Evolutionary conservation across 1,140 invertebrate genomes (phyloP), one percentile per base, ranked within the genome.

Genomic region (Zaprionus ghesquierei): DNA sequence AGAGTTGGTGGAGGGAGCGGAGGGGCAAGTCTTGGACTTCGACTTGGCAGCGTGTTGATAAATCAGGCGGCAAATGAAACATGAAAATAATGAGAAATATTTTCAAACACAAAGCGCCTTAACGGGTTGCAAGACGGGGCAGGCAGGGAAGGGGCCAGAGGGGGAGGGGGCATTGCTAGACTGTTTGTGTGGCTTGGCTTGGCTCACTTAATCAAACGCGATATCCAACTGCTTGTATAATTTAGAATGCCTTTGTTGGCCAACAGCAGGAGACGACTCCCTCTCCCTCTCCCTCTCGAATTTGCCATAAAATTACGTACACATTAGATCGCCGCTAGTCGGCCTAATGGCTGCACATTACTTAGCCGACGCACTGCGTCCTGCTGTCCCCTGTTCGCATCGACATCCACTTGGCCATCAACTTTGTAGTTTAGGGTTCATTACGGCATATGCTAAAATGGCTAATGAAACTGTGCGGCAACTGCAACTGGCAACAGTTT

Each of bases 21-120:
- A 20, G n/a, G 3, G 15, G 6, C 5, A 18, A 41, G 35, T 3
- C 25, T 41, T 41, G 35, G 35, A 41, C n/a, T 41, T 41, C 35
- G 35, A 15, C 35, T 41, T 41, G 35, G 35, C 49, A 33, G 38
- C 55, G 46, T 68, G 53, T 72, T 77, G 84, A 89, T 89, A 89
- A 89, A 87, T 87, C 82, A 79, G 46, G 54, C 79, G 70, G 73
- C 75, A 82, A 87, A 87, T 87, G 72, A 87, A 87, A 87, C 82
- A 87, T 78, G 76, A 87, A 89, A 87, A 87, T 87, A 87, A 87
- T 89, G 84, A 89, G 84, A 85, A 89, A 89, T 89, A 79, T 87
- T 78, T 87, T 64, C 68, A 70, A 64, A 77, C 59, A 77, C 64
- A 82, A 46, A 46, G 41, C 41, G 41, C 18, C 18, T 46, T 46